These are phyloP conservation scores for Urocitellus parryii DNA, from an alignment of 2,113 vertebrate species.

Conservation along the genomic window DNA sequence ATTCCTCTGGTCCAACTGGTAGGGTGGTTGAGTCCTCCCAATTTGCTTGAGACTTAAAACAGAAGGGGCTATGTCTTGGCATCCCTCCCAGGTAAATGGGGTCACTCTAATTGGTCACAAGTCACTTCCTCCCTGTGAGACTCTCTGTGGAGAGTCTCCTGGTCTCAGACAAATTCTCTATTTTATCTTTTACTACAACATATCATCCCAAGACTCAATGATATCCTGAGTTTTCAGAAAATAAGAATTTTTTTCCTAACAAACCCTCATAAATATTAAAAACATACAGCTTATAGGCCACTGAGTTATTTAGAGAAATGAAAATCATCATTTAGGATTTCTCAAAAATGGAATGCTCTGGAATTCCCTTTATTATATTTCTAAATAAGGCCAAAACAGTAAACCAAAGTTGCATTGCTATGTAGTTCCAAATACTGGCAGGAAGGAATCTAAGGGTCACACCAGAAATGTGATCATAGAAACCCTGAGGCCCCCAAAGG, in stretches of 20 bases:
- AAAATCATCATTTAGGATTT: not conserved
- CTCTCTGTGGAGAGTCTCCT: not conserved
- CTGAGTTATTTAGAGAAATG: not conserved
- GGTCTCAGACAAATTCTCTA: not conserved
- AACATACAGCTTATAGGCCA: not conserved
- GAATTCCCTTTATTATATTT: not conserved
- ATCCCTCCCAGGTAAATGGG: not conserved
- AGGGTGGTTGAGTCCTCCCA: not conserved
- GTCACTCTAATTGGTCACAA: not conserved
- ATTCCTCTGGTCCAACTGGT: not conserved
- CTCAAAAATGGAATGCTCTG: not conserved
- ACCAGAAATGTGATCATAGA: not conserved
- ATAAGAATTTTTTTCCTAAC: not conserved
- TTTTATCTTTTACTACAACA: slow-evolving; percentile 11
- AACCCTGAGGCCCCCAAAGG: not conserved
- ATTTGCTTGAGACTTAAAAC: not conserved
- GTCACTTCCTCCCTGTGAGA: not conserved
- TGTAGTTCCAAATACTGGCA: not conserved
- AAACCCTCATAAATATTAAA: slow-evolving; percentile 30
- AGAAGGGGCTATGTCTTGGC: not conserved
- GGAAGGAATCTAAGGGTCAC: not conserved
- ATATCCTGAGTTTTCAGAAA: slow-evolving; percentile 38
- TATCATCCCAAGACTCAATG: not conserved
- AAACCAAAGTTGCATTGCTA: not conserved
- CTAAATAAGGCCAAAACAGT: not conserved